phyloP scores from a whole-genome alignment of 2,888 invertebrate genomes.

The Plemyria rubiginata region DNA sequence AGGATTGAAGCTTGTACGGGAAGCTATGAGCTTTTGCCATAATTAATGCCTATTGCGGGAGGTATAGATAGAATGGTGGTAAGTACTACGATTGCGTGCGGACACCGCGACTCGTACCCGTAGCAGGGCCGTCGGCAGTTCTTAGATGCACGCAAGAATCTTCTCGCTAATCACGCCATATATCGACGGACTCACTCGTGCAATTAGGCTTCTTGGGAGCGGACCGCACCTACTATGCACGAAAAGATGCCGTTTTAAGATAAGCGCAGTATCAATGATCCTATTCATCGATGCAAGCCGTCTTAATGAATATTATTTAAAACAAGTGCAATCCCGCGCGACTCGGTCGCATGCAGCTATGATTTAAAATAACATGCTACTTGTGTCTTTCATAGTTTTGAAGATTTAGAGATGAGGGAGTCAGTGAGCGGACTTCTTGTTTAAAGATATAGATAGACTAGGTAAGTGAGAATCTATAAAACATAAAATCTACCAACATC shows the following conservation, averaged over 20 bases:
- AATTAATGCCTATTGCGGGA: constrained; percentile 30
- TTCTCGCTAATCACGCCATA: constrained; percentile 74
- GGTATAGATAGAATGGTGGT: constrained; percentile 50
- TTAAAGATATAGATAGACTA: background rate
- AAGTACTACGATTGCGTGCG: constrained; percentile 67
- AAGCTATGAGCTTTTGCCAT: constrained; percentile 22
- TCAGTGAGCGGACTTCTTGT: no score
- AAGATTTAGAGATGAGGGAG: no score
- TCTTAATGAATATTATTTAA: constrained; percentile 10
- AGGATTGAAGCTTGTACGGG: constrained; percentile 35
- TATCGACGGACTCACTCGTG: constrained; percentile 67
- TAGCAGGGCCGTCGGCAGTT: constrained; percentile 57
- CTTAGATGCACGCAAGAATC: constrained; percentile 71
- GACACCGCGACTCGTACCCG: constrained; percentile 48
- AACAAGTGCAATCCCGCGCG: background rate
- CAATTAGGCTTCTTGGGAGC: constrained; percentile 77
- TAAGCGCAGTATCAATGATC: constrained; percentile 16
- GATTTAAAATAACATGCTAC: no score
- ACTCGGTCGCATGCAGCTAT: no score
- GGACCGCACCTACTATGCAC: constrained; percentile 52
- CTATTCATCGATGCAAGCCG: constrained; percentile 2
- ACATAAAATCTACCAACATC: background rate
- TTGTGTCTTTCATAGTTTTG: no score
- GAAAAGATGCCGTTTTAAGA: constrained; percentile 34
- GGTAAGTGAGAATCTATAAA: background rate